phyloP scores from a whole-genome alignment of 2,797 vertebrate genomes.

The Triplophysa bombifrons region DNA sequence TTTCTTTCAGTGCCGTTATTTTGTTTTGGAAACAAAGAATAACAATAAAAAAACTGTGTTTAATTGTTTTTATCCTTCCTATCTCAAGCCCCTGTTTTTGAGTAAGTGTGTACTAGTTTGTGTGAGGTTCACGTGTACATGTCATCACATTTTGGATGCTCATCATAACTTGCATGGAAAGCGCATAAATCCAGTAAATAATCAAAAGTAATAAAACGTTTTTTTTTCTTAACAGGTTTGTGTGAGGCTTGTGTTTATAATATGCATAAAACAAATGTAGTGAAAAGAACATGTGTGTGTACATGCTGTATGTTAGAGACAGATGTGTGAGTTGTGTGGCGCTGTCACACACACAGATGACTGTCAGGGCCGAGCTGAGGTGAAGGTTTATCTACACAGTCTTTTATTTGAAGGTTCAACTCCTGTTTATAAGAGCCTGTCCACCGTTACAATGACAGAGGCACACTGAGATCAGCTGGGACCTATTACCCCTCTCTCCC shows the following conservation, averaged over 20 bases:
- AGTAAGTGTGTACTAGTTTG: too few relatives aligned
- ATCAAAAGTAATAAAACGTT: too few relatives aligned
- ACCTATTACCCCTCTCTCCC: constrained; percentile 54
- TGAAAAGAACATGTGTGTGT: not conserved
- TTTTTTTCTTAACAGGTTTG: too few relatives aligned
- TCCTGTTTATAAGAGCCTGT: constrained; percentile 67
- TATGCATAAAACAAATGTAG: not conserved
- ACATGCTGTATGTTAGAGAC: not conserved
- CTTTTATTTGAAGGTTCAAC: constrained; percentile 63
- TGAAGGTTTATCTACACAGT: not conserved
- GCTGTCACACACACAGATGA: not conserved
- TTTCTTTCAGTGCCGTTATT: not conserved
- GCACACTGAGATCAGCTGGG: constrained; percentile 59
- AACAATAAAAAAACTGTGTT: not conserved
- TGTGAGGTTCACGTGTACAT: too few relatives aligned
- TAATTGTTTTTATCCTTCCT: not conserved
- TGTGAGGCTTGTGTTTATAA: too few relatives aligned
- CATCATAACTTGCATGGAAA: too few relatives aligned
- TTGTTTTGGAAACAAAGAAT: not conserved
- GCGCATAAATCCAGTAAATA: too few relatives aligned
- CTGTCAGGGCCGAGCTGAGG: not conserved
- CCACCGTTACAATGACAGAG: constrained; percentile 60
- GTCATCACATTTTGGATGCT: too few relatives aligned
- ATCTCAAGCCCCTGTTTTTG: too few relatives aligned
- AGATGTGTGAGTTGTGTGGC: not conserved